phyloP scores from a whole-genome alignment of 2,888 invertebrate genomes.

The Abrostola tripartita region DNA sequence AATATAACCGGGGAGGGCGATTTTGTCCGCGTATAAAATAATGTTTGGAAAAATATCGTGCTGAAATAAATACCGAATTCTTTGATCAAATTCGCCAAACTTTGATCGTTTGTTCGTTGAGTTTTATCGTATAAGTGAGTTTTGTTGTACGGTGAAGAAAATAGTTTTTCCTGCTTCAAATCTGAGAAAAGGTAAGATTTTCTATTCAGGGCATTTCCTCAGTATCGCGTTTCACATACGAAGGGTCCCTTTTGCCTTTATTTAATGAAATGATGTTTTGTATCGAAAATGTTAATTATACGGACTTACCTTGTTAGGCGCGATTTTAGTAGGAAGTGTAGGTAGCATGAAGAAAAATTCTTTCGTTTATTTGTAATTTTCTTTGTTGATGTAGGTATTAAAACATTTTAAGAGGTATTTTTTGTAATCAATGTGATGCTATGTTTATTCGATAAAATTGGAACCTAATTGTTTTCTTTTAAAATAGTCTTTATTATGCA shows the following conservation, averaged over 20 bases:
- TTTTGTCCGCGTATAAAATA: conserved; percentile 47
- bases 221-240: conserved; percentile 45
- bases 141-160: conserved; percentile 27
- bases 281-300: conserved; percentile 63
- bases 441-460: too few relatives aligned
- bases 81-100: conserved; percentile 8
- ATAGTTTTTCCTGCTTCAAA: neutral
- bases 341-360: neutral
- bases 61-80: conserved; percentile 18
- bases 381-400: too few relatives aligned
- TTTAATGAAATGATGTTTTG: conserved; percentile 63
- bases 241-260: conserved; percentile 50
- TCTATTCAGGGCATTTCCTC: conserved; percentile 32
- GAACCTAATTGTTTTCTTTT: too few relatives aligned
- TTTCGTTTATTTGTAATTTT: conserved; percentile 10
- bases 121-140: conserved; percentile 40
- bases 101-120: conserved; percentile 12
- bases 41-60: conserved; percentile 42
- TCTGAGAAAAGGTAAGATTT: conserved; percentile 52
- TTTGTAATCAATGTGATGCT: too few relatives aligned
- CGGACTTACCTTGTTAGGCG: conserved; percentile 31
- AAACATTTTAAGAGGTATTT: too few relatives aligned
- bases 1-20: conserved; percentile 12
- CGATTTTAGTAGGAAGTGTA: conserved; percentile 6
- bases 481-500: too few relatives aligned